Percentiles rank a stretch among this genome's conserved stretches.
These are phyloP conservation scores for Lepisosteus osseus DNA, from an alignment of 2,113 vertebrate genomes.

Conservation along the genomic window DNA sequence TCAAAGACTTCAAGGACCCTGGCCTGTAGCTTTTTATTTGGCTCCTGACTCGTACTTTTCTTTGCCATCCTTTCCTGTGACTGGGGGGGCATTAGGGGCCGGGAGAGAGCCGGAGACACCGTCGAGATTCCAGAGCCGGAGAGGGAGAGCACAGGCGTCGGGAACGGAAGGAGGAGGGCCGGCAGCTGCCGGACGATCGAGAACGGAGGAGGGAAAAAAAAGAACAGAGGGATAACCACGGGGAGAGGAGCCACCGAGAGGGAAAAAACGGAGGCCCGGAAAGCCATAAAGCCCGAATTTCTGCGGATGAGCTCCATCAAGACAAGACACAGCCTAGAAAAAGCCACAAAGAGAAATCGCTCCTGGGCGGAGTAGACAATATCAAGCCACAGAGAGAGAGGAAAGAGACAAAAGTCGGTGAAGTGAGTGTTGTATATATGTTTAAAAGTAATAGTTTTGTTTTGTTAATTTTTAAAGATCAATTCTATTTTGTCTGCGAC, in stretches of 20 bases:
- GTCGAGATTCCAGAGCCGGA: not conserved
- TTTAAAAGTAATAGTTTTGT: not conserved
- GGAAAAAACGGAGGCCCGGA: constrained; percentile 28
- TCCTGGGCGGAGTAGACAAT: constrained; percentile 25
- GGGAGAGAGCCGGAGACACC: not conserved
- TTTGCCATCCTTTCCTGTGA: not conserved
- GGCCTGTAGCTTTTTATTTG: too few species aligned
- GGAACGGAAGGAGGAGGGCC: constrained; percentile 34
- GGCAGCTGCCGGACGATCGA: constrained; percentile 39
- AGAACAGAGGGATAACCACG: constrained; percentile 40
- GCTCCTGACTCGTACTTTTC: too few species aligned
- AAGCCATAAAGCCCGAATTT: not conserved
- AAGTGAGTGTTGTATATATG: constrained; percentile 52
- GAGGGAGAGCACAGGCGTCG: constrained; percentile 1
- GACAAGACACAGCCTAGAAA: constrained; percentile 19
- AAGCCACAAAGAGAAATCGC: constrained; percentile 23
- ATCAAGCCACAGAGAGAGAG: constrained; percentile 19
- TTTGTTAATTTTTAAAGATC: too few species aligned
- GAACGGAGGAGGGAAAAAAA: constrained; percentile 48
- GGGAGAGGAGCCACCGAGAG: constrained; percentile 42
- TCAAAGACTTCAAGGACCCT: too few species aligned
- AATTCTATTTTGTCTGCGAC: too few species aligned
- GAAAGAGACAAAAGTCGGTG: constrained; percentile 34
- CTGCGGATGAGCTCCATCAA: not conserved
- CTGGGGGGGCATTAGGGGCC: not conserved